Evolutionary conservation across 2,113 vertebrate genomes (phyloP).

Genomic region (Mystacornis crossleyi): DNA sequence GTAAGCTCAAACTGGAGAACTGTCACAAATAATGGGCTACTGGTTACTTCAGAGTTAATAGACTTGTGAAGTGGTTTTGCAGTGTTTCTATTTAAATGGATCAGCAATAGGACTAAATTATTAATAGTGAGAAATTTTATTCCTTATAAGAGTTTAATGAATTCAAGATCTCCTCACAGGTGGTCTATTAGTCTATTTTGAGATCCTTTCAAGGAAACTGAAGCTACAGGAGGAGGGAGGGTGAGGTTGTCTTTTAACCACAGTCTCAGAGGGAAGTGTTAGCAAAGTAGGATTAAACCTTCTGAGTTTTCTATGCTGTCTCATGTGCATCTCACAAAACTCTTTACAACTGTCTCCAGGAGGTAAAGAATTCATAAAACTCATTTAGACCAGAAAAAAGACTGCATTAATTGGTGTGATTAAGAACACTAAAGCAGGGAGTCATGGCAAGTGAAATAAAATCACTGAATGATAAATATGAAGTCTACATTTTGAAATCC

Average conservation of each 20-base stretch:
- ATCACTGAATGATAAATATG: not conserved
- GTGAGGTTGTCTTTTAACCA: not conserved
- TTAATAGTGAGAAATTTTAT: not conserved
- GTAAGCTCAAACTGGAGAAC: not conserved
- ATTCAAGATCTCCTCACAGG: not conserved
- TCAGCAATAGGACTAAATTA: not conserved
- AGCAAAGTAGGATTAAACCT: not conserved
- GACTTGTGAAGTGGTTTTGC: not conserved
- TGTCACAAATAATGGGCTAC: not conserved
- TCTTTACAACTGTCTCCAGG: not conserved
- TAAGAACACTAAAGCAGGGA: not conserved
- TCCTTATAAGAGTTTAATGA: not conserved
- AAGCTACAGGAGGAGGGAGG: not conserved
- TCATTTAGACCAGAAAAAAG: not conserved
- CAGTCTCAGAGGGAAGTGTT: not conserved
- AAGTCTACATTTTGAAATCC: not conserved
- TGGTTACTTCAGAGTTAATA: not conserved
- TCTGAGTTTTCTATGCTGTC: not conserved
- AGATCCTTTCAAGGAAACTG: not conserved
- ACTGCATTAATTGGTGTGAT: not conserved
- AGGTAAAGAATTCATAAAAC: not conserved
- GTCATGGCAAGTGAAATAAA: not conserved
- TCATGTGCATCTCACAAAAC: not conserved
- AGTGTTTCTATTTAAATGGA: not conserved
- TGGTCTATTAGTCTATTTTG: not conserved